Conservation (phyloP, 2,797 vertebrate genomes). For the Cephalopachus bancanus region DNA sequence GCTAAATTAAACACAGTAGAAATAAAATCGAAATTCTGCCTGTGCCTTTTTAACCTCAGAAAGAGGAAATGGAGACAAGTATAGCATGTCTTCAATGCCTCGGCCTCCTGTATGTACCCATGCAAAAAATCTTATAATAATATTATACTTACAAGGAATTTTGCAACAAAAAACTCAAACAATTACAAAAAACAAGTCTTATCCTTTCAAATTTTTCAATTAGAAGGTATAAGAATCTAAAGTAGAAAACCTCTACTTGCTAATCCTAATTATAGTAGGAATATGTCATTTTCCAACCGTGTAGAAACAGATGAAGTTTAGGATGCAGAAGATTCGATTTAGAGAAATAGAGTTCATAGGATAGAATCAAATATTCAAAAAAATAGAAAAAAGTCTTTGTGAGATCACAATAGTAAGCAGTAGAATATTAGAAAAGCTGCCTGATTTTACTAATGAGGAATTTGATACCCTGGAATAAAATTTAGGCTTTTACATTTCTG, state of each 20-base stretch:
- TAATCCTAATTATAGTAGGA: neutral
- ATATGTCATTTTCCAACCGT: neutral
- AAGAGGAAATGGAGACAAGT: neutral
- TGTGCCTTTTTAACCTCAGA: neutral
- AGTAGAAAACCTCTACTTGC: neutral
- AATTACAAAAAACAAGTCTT: neutral
- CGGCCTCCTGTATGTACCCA: neutral
- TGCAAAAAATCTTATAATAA: neutral
- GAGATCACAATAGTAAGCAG: neutral
- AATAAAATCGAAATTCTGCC: neutral
- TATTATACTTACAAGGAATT: neutral
- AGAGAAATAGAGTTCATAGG: neutral
- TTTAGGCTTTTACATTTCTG: neutral
- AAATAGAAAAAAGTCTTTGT: neutral
- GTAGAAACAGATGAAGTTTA: conserved; percentile 25
- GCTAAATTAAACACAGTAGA: neutral
- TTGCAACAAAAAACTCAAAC: neutral
- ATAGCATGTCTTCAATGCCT: neutral
- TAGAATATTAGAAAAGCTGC: neutral
- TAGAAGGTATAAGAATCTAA: neutral
- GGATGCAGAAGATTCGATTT: neutral
- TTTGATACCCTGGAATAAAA: neutral
- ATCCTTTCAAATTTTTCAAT: neutral
- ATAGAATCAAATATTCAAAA: neutral
- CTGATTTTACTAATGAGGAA: neutral